These are phyloP conservation scores for human (Homo sapiens) DNA, from an alignment of 2,113 vertebrate genomes.

Conservation along the genomic window DNA sequence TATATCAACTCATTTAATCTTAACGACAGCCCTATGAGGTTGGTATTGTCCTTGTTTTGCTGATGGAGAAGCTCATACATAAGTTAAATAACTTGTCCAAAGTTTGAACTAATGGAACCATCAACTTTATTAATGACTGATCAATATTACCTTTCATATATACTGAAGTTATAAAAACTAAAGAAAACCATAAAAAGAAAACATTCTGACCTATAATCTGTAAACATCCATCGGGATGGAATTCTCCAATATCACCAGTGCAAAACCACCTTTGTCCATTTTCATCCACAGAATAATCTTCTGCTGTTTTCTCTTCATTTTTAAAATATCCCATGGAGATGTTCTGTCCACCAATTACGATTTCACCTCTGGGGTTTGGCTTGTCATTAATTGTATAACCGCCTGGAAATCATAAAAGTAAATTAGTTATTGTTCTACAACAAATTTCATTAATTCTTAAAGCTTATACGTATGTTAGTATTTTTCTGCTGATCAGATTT, in stretches of 20 bases:
- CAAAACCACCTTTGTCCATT: constrained; percentile 96
- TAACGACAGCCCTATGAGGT: neutral
- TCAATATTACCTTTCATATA: neutral
- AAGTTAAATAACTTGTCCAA: constrained; percentile 3
- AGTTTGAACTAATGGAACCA: neutral
- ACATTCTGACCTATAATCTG: constrained; percentile 94
- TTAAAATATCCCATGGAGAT: constrained; percentile 96
- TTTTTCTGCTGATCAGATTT: neutral
- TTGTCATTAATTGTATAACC: constrained; percentile 94
- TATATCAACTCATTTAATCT: neutral
- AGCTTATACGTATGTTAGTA: neutral
- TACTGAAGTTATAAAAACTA: neutral
- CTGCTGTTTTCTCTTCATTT: constrained; percentile 86
- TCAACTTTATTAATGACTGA: neutral
- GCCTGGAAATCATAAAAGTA: constrained; percentile 83
- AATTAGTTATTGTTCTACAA: constrained; percentile 5
- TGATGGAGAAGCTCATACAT: neutral
- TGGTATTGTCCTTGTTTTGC: neutral
- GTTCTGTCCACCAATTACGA: constrained; percentile 95
- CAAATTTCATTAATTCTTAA: constrained; percentile 41
- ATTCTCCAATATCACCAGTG: constrained; percentile 96
- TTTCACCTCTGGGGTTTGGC: constrained; percentile 95
- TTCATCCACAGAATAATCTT: constrained; percentile 92
- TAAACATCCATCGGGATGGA: constrained; percentile 95
- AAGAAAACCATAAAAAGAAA: constrained; percentile 40